Conservation (phyloP, 2,888 invertebrate species). For the Cerastis rubricosa region DNA sequence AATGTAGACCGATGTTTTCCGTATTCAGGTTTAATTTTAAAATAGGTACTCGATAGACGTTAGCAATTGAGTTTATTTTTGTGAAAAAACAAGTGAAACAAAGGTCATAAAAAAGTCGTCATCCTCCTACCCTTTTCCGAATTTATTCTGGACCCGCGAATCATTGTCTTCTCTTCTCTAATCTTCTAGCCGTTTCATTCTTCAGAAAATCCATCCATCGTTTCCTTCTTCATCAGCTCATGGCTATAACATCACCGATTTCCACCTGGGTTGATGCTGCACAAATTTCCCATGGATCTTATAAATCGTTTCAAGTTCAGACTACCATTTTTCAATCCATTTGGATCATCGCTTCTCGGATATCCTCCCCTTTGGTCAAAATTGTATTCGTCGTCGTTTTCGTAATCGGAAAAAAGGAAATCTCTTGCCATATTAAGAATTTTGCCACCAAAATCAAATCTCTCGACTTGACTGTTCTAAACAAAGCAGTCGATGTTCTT, state of each 20-base stretch:
- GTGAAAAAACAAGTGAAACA: not conserved
- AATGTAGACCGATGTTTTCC: conserved; percentile 13
- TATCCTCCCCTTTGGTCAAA: not conserved
- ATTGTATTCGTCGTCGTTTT: not conserved
- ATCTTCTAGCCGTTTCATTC: not conserved
- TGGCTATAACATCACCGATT: not conserved
- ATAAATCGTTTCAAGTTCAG: not conserved
- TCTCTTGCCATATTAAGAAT: not conserved
- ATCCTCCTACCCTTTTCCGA: not conserved
- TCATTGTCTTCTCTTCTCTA: not conserved
- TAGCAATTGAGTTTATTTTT: conserved; percentile 17
- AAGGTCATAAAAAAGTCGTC: not conserved
- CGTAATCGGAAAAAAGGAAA: not conserved
- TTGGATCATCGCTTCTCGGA: not conserved
- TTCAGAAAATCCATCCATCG: not conserved
- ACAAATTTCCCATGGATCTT: not conserved
- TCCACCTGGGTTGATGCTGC: not conserved
- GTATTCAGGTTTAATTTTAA: conserved; percentile 39
- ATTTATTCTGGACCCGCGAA: not conserved
- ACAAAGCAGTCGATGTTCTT: conserved; percentile 11
- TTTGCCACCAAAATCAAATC: not conserved
- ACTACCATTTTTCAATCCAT: conserved; percentile 2
- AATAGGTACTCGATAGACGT: conserved; percentile 26
- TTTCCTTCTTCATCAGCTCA: not conserved
- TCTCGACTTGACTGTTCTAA: not conserved